These are phyloP conservation scores for Anseranas semipalmata DNA, from an alignment of 2,113 vertebrate genomes.

Conservation along the genomic window DNA sequence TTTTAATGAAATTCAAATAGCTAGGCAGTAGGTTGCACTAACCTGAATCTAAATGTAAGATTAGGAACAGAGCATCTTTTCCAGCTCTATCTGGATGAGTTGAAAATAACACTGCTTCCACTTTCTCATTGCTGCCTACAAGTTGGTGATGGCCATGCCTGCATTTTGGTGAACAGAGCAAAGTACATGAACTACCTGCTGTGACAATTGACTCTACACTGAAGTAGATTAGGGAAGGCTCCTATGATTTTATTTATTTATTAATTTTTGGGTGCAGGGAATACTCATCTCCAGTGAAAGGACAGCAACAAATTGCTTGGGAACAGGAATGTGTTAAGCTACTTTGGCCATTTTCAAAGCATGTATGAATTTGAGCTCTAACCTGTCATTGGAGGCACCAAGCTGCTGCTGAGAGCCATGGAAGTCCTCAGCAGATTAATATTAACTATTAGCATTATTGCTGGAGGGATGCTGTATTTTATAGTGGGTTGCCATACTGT, in stretches of 20 bases:
- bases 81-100: background rate
- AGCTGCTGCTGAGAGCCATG: background rate
- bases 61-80: background rate
- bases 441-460: background rate
- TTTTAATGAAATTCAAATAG: slow-evolving; percentile 15
- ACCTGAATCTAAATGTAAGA: background rate
- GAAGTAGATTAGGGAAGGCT: background rate
- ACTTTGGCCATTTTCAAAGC: background rate
- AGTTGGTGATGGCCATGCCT: background rate
- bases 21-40: background rate
- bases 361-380: background rate
- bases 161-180: background rate
- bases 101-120: background rate
- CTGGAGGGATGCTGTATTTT: background rate
- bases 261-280: background rate
- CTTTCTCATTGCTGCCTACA: background rate
- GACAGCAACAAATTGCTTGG: background rate
- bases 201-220: background rate
- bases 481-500: background rate
- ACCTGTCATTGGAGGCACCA: background rate
- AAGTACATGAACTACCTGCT: background rate
- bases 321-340: background rate
- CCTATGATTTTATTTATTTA: background rate
- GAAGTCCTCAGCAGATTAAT: background rate
- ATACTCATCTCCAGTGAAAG: background rate